Base-by-base conservation (phyloP, 2,797 vertebrate species). In the Gambelia wislizenii region DNA sequence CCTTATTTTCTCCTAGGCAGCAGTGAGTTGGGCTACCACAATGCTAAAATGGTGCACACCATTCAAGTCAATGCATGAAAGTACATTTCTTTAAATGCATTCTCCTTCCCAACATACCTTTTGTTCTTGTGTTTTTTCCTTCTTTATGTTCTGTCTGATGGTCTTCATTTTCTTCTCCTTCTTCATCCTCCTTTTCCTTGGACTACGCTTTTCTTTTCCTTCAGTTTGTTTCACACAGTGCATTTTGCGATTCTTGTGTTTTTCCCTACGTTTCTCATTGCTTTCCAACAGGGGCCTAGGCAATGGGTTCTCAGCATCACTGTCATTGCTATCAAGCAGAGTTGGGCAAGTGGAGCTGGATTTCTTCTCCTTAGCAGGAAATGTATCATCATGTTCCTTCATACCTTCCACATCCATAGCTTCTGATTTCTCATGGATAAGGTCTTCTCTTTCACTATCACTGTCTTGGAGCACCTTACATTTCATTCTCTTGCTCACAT, bases 381-480 rank as follows among this genome's bases (percentile, higher is more conserved):
- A 18, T 30, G 88, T 0, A 0, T 91, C 95, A 86, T 96, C 94
- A 56, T 95, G 81, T 78, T 95, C 92, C 1, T 89, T 90, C 42
- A 89, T 94, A 0, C 86, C 94, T 89, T 97, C 97, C 16, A 96
- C 94, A 0, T 92, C 94, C 1, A 1, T 56, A 85, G 39, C 1
- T 10, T 70, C 9, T 2, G 79, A 70, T 77, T 93, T 89, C 81
- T 91, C 78, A 39, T 3, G 56, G 0, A 2, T 64, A 84, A 54
- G 80, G 64, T 44, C 76, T 1, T 95, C 97, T 52, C 96, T 96
- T 87, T 99, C 99, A 0, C 98, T 98, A 91, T 99, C 99, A n/a
- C 98, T 99, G 94, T 99, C 98, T 90, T 95, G 93, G 69, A 99
- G 96, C 47, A 98, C 96, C 42, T 94, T 97, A 84, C 92, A 95